Evolutionary conservation across 2,113 vertebrate genomes (phyloP), one percentile per base, ranked within the genome.

Genomic region (Gorsachius goisagi): DNA sequence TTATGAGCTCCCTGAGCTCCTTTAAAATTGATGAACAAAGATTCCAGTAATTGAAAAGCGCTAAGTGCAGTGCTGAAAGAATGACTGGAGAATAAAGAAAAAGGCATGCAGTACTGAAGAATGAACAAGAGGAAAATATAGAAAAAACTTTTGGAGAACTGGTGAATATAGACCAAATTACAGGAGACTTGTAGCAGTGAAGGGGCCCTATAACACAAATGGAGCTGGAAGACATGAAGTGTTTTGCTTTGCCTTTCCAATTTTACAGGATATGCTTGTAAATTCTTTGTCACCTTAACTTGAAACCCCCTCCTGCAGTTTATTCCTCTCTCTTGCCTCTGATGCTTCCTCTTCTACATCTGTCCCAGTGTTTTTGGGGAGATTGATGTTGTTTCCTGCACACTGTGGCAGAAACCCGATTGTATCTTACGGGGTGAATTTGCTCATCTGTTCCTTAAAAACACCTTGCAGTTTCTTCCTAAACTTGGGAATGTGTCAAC

Each of bases 11-110:
- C 64, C 67, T 12, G 28, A 84, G 88, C 79, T 74, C 55, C 73
- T 95, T 95, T 90, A 87, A 77, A 88, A 86, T 77, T 86, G 84
- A 77, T 59, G 76, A 90, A 41, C 26, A 63, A 69, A 71, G 64
- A 71, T 77, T 74, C 45, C 41, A 71, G 69, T 93, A 88, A 93
- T 62, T 92, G 76, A 55, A 88, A 85, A 85, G 76, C 85, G 45
- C 67, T 66, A 52, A 90, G 88, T 88, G 71, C 53, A 55, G 35
- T 60, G 63, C 35, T 88, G 58, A 63, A 59, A 76, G 39, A 79
- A 75, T 75, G 45, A 67, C 39, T 73, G 32, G 67, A 88, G 71
- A 83, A 62, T 55, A 77, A 89, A 79, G 53, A 27, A 68, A 50
- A 82, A 69, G 28, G 41, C 9, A 3, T 76, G 45, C 41, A 50